These are phyloP conservation scores for Dendrocincla tyrannina DNA, from an alignment of 2,797 vertebrate species.

Conservation along the genomic window DNA sequence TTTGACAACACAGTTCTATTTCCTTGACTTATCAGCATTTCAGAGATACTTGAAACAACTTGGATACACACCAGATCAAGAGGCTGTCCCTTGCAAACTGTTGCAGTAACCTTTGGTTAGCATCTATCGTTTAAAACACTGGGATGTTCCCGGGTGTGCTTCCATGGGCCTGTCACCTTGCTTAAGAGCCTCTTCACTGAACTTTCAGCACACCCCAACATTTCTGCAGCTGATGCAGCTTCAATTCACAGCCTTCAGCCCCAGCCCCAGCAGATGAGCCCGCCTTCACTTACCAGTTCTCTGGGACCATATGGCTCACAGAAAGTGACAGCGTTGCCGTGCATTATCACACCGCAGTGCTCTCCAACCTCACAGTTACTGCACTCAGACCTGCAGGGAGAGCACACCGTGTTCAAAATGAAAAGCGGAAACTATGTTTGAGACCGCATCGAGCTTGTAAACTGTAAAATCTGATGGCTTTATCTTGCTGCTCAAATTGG, in stretches of 20 bases:
- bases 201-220: not conserved
- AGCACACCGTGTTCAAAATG: conserved; percentile 1
- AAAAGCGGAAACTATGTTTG: not conserved
- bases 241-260: not conserved
- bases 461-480: not conserved
- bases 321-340: conserved; percentile 90
- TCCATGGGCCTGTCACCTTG: not conserved
- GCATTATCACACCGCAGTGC: conserved; percentile 92
- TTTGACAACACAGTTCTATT: not conserved
- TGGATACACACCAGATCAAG: not conserved
- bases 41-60: not conserved
- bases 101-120: not conserved
- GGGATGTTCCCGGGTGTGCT: not conserved
- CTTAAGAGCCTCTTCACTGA: not conserved
- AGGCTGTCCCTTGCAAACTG: not conserved
- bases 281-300: conserved; percentile 86
- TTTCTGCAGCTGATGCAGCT: not conserved
- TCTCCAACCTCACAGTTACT: conserved; percentile 90
- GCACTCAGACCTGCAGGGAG: conserved; percentile 86
- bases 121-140: not conserved
- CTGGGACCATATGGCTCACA: conserved; percentile 93
- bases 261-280: not conserved
- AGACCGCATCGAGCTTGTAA: accelerated
- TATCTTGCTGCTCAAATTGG: not conserved
- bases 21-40: not conserved